Conservation (phyloP, 2,888 invertebrate species). For the Sericinus montela region DNA sequence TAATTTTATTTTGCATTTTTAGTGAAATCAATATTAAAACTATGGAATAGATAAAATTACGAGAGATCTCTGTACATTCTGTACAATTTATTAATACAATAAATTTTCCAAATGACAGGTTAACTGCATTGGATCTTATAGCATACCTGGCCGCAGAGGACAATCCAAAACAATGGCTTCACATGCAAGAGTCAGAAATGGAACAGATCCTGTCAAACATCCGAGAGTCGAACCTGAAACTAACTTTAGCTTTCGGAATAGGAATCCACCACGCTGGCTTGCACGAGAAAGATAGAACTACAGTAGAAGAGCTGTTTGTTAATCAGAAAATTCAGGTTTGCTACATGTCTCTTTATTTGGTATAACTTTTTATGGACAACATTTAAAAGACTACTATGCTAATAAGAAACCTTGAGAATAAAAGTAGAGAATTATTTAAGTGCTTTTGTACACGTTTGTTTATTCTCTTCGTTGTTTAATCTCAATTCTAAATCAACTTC, state of each 20-base stretch:
- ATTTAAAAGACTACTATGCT: no score
- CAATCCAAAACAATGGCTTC: constrained; percentile 96
- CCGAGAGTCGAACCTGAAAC: constrained; percentile 93
- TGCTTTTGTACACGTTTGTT: no score
- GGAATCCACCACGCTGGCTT: constrained; percentile 99
- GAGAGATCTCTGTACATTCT: no score
- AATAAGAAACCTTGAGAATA: no score
- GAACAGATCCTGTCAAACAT: constrained; percentile 85
- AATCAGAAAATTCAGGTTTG: constrained; percentile 95
- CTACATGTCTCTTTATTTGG: neutral
- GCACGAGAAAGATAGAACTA: constrained; percentile 93
- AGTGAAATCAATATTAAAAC: no score
- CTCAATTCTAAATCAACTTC: no score
- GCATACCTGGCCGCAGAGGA: constrained; percentile 93
- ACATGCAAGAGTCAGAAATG: constrained; percentile 92
- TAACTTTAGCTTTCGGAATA: constrained; percentile 97
- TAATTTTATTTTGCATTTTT: no score
- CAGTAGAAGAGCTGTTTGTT: constrained; percentile 96
- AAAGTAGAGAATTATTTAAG: no score
- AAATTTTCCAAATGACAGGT: constrained; percentile 55
- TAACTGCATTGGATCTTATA: constrained; percentile 97
- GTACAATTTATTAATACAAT: no score
- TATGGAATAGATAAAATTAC: neutral
- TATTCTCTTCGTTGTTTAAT: no score
- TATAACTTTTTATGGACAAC: no score